A percentile compares a stretch with the other conserved stretches of the same genome.
Conservation (phyloP, 2,888 invertebrate genomes). For the Drosophila prostipennis region DNA sequence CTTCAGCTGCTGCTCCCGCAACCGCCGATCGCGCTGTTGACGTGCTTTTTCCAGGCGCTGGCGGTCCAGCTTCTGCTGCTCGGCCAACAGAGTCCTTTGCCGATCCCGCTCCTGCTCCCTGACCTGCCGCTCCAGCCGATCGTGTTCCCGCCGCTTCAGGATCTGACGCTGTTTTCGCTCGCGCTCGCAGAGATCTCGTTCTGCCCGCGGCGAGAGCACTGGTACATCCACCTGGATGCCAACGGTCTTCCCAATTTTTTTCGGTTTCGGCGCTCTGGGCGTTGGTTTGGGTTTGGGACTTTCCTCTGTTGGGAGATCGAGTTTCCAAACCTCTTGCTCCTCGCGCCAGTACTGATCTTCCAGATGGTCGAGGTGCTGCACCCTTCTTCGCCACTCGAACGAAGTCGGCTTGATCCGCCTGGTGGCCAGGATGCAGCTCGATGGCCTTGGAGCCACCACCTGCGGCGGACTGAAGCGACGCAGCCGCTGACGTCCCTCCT, state of each 20-base stretch:
- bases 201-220: background rate
- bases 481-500: conserved; percentile 4
- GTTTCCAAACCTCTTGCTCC: conserved; percentile 4
- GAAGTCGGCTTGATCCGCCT: background rate
- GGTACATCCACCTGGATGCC: background rate
- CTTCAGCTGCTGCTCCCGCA: conserved; percentile 10
- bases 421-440: too few species aligned
- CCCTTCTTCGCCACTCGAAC: conserved; percentile 10
- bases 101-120: background rate
- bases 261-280: background rate
- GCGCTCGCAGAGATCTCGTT: background rate
- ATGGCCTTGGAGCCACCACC: background rate
- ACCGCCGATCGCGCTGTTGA: background rate
- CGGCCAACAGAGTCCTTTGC: background rate
- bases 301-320: background rate
- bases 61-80: conserved; percentile 1
- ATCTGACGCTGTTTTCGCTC: background rate
- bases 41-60: conserved; percentile 5
- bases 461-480: background rate
- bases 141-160: background rate
- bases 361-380: conserved; percentile 5
- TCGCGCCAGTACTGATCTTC: conserved; percentile 15
- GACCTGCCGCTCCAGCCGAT: background rate
- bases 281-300: too few species aligned
- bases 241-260: background rate